Evolutionary conservation across 2,888 invertebrate genomes (phyloP), one percentile per base, ranked within the genome.

Genomic region (Apeira syringaria): DNA sequence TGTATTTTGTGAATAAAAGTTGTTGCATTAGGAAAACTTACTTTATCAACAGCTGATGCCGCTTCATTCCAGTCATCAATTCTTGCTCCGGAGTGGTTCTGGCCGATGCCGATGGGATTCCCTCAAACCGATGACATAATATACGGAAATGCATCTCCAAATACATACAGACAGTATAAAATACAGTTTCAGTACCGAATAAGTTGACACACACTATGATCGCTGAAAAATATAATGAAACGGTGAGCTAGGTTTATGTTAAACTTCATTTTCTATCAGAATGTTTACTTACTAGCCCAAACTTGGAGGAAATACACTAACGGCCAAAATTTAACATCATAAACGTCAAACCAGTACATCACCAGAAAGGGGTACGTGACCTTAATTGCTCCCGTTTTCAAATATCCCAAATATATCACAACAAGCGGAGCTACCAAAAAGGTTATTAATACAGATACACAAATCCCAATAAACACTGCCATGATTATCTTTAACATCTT

Each of bases 71-170:
- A 0, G 27, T 45, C 0, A 56, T 48, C 22, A 84, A 48, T 1
- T 62, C 29, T 12, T 44, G n/a, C n/a, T n/a, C n/a, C n/a, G n/a
- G 62, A 0, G 66, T 70, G 10, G 59, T 47, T 1, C 43, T 43
- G 1, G 41, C 32, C 0, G 54, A 52, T 0, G 25, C 11, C 0
- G 52, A 31, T 0, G 70, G 51, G 1, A 72, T 50, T 4, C 62
- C 53, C 46, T 76, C 69, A n/a, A 75, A 64, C 2, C 59, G 59
- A 1, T 64, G 55, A 7, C 77, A 64, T 7, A 85, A 53, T 1
- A 84, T 58, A 0, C 64, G 59, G 35, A 85, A 84, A 29, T 86
- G 79, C 75, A 85, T 80, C 28, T 69, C 73, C 0, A 78, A 61
- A 47, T 73, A 79, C 0, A 69, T 64, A 35, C 85, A 84, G 6